Base-by-base conservation (phyloP, 2,888 invertebrate genomes). In the Orthosia incerta region DNA sequence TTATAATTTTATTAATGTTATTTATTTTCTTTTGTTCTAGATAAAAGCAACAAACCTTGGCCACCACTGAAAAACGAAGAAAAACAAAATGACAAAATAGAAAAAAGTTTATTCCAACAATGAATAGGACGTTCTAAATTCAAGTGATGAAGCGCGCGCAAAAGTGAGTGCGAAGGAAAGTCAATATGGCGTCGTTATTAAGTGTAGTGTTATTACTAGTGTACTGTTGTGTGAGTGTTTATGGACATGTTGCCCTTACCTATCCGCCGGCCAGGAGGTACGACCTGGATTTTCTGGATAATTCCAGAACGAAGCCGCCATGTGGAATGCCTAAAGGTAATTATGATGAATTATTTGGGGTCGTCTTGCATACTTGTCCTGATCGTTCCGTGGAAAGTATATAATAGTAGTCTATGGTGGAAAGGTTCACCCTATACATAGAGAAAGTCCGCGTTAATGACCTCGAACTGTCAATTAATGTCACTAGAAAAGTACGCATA, bases 291-390 rank as follows among this genome's bases (percentile, higher is more conserved):
- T 99, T 99, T 95, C 96, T 99, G 95, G 99, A 99, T 92, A 99
- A 98, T 92, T 97, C 98, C 61, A 97, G 99, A 89, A 99, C 99
- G 48, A 98, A 98, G 89, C 98, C 98, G 79, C 99, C 99, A 76
- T 99, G 99, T 93, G 99, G 99, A 83, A 99, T 99, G 98, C 99
- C 99, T 39, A 98, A 98, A 98, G 99, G 98, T 99, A 95, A 97
- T 69, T 61, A n/a, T 26, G 0, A 15, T 73, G 7, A 39, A 5
- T 39, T 45, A 11, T n/a, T 65, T 18, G 9, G 9, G 39, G 9
- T 39, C 9, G 39, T 39, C 39, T 39, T 39, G 39, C 39, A 39
- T 39, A 9, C 9, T 39, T 39, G 9, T 39, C 7, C 39, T 9
- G 7, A 39, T 39, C 7, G 9, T 9, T 9, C 39, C 39, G 39